Evolutionary conservation across 2,113 vertebrate genomes (phyloP), one percentile per base, ranked within the genome.

Genomic region (Boulengeromyrus knoepffleri): DNA sequence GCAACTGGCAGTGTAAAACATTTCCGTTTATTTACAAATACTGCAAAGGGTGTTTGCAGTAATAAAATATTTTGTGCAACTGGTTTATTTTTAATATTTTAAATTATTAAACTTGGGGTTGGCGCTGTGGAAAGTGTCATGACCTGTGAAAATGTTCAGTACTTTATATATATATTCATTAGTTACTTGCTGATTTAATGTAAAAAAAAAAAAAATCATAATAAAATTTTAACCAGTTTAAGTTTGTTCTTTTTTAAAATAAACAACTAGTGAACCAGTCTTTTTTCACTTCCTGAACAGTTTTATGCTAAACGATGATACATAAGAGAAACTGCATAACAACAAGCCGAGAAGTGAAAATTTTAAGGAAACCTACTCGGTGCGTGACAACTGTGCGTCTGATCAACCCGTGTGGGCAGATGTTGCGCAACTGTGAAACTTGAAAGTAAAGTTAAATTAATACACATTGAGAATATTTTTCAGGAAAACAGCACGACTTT

Each of bases 1-100:
- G 58, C 83, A 88, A 86, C 39, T 91, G 50, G 19, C 80, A 31
- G 50, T 39, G 58, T 90, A 88, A 92, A 85, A 85, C 21, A 91
- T 77, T 90, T 56, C 89, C 92, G 93, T 92, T 92, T 84, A 7
- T 91, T 93, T 93, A 93, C 93, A 94, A 95, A 91, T 93, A 91
- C 90, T 95, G 97, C 95, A 95, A 17, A 80, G 15, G 74, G 5
- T 96, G 96, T 97, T 96, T 95, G 94, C 95, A 96, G 93, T 94
- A 95, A 95, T 96, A 95, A 96, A 94, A 94, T 90, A 80, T 89
- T 93, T 92, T 91, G 91, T 94, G 94, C 83, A 39, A 46, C 80
- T 84, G 50, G 42, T 56, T 89, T 90, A 53, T 85, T 89, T 53
- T 77, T 47, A 85, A 56, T 87, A 88, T 58, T 88, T 85, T 70